Percentiles rank a stretch among this genome's conserved stretches.
Evolutionary conservation across 2,113 vertebrate genomes (phyloP).

Genomic region (Nipponia nippon): DNA sequence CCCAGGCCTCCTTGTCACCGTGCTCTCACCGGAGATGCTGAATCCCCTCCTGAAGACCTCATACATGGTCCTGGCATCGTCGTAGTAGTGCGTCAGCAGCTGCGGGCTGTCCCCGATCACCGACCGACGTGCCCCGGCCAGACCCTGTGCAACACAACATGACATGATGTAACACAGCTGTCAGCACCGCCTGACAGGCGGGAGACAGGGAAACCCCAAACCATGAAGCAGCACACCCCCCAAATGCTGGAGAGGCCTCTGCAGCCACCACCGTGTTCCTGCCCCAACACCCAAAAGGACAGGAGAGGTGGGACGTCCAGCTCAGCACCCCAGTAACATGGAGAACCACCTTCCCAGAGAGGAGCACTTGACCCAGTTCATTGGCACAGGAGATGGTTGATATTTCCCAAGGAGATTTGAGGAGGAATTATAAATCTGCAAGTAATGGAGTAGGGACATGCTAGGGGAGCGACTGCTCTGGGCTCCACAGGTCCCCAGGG

Average conservation of each 20-base stretch:
- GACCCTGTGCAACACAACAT: not conserved
- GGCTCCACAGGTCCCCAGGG: not conserved
- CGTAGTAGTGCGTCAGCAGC: slow-evolving; percentile 90
- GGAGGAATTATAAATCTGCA: not conserved
- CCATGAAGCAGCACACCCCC: not conserved
- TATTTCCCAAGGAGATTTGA: not conserved
- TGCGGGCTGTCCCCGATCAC: slow-evolving; percentile 84
- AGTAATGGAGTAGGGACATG: not conserved
- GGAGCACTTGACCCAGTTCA: not conserved
- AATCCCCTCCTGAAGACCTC: slow-evolving; percentile 93
- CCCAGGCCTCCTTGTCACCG: not conserved
- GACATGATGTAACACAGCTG: not conserved
- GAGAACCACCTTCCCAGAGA: not conserved
- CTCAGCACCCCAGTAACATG: not conserved
- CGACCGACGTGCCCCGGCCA: slow-evolving; percentile 83
- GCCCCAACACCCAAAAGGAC: not conserved
- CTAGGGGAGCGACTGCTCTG: not conserved
- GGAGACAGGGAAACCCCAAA: not conserved
- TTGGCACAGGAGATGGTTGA: not conserved
- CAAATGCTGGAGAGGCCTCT: not conserved
- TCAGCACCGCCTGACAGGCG: fast-evolving
- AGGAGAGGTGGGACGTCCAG: not conserved
- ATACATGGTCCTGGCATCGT: slow-evolving; percentile 94
- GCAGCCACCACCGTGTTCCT: not conserved
- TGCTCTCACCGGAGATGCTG: slow-evolving; percentile 87